phyloP scores from a whole-genome alignment of 2,888 invertebrate species.

The Leptopilina syphax region DNA sequence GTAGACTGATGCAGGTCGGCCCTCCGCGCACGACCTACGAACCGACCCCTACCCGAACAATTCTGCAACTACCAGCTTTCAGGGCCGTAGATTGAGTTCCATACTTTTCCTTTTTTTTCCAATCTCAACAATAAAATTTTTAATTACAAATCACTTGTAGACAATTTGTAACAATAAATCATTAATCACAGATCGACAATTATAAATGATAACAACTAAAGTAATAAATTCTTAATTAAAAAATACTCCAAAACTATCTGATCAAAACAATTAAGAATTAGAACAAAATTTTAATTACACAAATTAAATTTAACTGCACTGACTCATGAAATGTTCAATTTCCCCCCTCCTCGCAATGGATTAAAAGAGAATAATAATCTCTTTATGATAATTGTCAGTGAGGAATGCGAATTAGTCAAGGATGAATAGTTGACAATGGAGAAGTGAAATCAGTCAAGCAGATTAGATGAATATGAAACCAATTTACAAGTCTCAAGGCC shows the following conservation, averaged over 20 bases:
- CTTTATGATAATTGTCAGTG: slow-evolving; percentile 4
- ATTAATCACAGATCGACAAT: no score
- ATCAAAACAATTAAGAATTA: no score
- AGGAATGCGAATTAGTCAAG: slow-evolving; percentile 32
- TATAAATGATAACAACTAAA: no score
- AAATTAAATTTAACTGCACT: background rate
- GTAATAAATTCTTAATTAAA: no score
- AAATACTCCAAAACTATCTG: no score
- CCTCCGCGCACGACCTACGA: slow-evolving; percentile 67
- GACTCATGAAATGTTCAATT: background rate
- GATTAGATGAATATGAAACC: slow-evolving; percentile 23
- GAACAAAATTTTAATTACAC: no score
- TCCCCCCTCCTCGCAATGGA: background rate
- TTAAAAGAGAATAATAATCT: slow-evolving; percentile 21
- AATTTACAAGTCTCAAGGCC: background rate
- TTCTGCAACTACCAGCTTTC: slow-evolving; percentile 58
- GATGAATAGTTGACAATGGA: slow-evolving; percentile 31
- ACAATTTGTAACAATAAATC: no score
- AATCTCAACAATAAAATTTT: background rate
- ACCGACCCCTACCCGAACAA: slow-evolving; percentile 61
- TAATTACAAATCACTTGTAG: no score
- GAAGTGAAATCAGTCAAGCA: slow-evolving; percentile 20
- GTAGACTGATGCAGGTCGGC: slow-evolving; percentile 64
- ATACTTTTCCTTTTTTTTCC: background rate
- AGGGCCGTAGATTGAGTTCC: slow-evolving; percentile 53